A percentile compares a stretch with the other conserved stretches of the same genome.
These are phyloP conservation scores for Stomorhina lunata DNA, from an alignment of 2,888 invertebrate species.

Conservation along the genomic window DNA sequence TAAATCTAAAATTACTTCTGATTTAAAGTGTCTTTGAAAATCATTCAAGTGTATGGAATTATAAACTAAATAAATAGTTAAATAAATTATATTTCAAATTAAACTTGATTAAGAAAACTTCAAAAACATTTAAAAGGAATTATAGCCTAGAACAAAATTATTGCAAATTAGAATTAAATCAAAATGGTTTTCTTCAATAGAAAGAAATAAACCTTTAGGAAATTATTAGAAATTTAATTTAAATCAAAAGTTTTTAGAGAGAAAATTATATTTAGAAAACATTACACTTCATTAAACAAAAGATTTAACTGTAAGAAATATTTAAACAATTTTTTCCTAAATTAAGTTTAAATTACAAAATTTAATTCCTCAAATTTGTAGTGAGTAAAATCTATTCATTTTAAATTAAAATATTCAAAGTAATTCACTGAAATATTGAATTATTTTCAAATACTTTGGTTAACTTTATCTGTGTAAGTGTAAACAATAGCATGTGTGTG, in stretches of 20 bases:
- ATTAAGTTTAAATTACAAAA: neutral
- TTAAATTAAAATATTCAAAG: slow-evolving; percentile 12
- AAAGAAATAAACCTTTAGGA: no score
- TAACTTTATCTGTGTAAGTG: neutral
- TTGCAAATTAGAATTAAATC: no score
- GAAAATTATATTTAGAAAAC: slow-evolving; percentile 1
- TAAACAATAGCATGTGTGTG: no score
- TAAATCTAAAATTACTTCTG: no score
- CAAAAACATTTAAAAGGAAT: no score
- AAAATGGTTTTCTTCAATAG: no score
- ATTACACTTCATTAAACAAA: slow-evolving; percentile 47
- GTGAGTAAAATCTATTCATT: no score
- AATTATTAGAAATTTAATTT: no score
- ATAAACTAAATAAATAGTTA: neutral
- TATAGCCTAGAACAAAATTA: no score
- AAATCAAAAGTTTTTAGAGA: neutral
- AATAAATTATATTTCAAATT: slow-evolving; percentile 1
- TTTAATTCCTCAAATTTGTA: neutral
- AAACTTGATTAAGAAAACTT: neutral
- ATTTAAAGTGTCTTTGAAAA: neutral
- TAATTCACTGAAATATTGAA: slow-evolving; percentile 39
- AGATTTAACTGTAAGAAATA: slow-evolving; percentile 12
- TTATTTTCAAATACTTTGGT: slow-evolving; percentile 16
- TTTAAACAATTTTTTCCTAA: neutral
- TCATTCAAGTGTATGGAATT: neutral